Percentiles rank a stretch among this genome's conserved stretches.
Conservation (phyloP, 2,113 vertebrate genomes). For the Lanius ludovicianus region DNA sequence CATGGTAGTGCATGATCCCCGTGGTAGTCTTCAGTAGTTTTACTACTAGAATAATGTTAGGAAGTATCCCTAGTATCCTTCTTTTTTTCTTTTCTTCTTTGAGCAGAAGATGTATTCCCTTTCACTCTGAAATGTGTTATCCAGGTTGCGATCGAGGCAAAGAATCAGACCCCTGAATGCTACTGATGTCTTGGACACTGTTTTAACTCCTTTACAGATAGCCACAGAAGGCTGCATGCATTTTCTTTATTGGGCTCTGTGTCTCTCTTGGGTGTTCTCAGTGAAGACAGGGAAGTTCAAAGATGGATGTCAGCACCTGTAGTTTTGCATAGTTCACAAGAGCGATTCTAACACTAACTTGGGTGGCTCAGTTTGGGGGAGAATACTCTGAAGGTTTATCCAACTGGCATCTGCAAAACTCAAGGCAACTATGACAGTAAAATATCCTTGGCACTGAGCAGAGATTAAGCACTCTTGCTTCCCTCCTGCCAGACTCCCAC, state of each 20-base stretch:
- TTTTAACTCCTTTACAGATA: not conserved
- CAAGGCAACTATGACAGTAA: fast-evolving
- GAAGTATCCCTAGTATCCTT: not conserved
- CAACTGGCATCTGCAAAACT: not conserved
- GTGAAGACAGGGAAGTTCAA: not conserved
- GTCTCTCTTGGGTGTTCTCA: not conserved
- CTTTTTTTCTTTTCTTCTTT: not conserved
- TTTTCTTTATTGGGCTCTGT: not conserved
- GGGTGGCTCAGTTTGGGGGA: fast-evolving
- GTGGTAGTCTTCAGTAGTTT: not conserved
- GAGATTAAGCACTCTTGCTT: not conserved
- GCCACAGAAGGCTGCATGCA: not conserved
- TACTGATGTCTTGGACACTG: not conserved
- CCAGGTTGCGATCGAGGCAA: not conserved
- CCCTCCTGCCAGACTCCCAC: not conserved
- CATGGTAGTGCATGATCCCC: not conserved
- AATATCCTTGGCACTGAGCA: not conserved
- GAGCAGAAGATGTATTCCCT: not conserved
- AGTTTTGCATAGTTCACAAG: not conserved
- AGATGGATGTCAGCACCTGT: not conserved
- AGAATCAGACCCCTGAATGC: not conserved
- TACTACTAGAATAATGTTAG: not conserved
- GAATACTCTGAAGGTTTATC: not conserved
- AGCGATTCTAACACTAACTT: not conserved
- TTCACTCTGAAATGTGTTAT: not conserved